A percentile compares a stretch with the other conserved stretches of the same genome.
Conservation (phyloP, 2,888 invertebrate species). For the Teleiodes luculella region DNA sequence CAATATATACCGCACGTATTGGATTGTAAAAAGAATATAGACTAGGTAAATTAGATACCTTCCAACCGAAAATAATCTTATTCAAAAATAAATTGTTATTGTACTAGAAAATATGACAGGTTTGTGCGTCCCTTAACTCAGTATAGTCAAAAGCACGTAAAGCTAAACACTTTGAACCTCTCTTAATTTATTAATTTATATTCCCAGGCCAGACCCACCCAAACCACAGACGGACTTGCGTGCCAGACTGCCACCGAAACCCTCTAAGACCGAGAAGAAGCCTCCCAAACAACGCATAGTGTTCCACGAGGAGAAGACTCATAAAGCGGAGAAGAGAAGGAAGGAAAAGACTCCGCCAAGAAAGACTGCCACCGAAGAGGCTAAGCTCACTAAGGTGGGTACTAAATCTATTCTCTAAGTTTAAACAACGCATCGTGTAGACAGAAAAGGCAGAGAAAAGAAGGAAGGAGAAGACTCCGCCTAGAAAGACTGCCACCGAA, state of each 20-base stretch:
- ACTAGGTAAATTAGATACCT: too few species aligned
- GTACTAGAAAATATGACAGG: too few species aligned
- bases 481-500: slow-evolving; percentile 43
- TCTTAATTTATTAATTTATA: neutral
- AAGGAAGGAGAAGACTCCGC: slow-evolving; percentile 46
- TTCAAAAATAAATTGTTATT: too few species aligned
- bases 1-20: too few species aligned
- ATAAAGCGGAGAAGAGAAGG: slow-evolving; percentile 39
- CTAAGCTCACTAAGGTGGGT: slow-evolving; percentile 40
- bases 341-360: slow-evolving; percentile 51
- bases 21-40: too few species aligned
- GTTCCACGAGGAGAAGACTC: slow-evolving; percentile 44
- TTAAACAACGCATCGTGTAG: slow-evolving; percentile 45
- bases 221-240: slow-evolving; percentile 48
- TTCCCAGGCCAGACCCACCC: slow-evolving; percentile 23
- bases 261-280: slow-evolving; percentile 27
- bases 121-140: too few species aligned
- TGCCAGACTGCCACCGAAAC: slow-evolving; percentile 40
- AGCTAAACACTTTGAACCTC: too few species aligned
- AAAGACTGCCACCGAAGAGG: slow-evolving; percentile 41
- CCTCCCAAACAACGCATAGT: slow-evolving; percentile 57
- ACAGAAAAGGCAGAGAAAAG: slow-evolving; percentile 43
- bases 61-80: too few species aligned
- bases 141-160: too few species aligned
- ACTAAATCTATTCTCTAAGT: neutral